Evolutionary conservation across 1,140 invertebrate species (phyloP), one percentile per base, ranked within the genome.

Genomic region (Drosophila bifasciata): DNA sequence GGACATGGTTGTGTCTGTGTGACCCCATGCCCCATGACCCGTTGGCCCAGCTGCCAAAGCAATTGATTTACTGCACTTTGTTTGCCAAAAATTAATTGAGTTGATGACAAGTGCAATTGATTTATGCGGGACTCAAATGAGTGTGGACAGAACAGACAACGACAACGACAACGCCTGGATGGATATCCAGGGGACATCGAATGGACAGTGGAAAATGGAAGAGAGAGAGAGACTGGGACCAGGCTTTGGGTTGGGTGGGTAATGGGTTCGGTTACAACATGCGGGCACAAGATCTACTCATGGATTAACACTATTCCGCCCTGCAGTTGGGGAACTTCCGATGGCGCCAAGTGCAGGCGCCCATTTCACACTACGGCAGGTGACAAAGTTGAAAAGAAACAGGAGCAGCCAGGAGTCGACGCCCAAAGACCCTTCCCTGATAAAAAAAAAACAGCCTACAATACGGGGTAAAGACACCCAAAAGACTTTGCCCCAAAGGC

Each of bases 51-150:
- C 77, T 91, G 90, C 81, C 90, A 91, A 89, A 91, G 89, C 90
- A 91, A 91, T 91, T 91, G 90, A 91, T 91, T 91, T 91, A 91
- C 89, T 91, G 89, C 89, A 91, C 78, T 91, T 91, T 91, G 89
- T 91, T 90, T 91, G 90, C 90, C 90, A 91, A 91, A 91, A 91
- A 91, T 91, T 91, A 91, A 91, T 91, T 91, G 90, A 91, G 90
- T 91, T 91, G 90, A 91, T 91, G 90, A 91, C 90, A 91, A 91
- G 89, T 91, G 90, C 90, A 91, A 91, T 91, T 91, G 89, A 91
- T 91, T 91, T 91, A 91, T 91, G 90, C 85, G 89, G 89, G 89
- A 90, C 85, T 81, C 89, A 90, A 90, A 90, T 90, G 88, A 90
- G 78, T 85, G 76, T 69, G 81, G 81, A 85, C 80, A 80, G 76